Conservation (phyloP, 2,113 vertebrate genomes). For the mouse (Mus musculus) region DNA sequence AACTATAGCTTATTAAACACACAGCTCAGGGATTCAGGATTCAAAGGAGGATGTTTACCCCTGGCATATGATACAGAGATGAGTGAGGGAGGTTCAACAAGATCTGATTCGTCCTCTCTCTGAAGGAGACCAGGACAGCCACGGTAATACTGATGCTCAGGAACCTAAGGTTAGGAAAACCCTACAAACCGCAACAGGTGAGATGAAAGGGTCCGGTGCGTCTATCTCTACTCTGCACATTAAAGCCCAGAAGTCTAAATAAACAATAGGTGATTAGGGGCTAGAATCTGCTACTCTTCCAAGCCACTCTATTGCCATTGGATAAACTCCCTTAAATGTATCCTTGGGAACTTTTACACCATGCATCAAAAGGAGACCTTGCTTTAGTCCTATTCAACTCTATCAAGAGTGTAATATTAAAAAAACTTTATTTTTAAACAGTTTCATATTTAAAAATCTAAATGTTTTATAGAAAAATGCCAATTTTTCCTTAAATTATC, state of each 20-base stretch:
- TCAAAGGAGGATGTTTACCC: not conserved
- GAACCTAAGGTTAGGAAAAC: not conserved
- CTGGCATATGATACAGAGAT: not conserved
- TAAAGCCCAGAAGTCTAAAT: slow-evolving; percentile 22
- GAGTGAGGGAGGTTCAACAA: slow-evolving; percentile 2
- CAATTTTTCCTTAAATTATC: slow-evolving; percentile 35
- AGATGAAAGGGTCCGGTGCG: not conserved
- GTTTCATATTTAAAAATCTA: slow-evolving; percentile 5
- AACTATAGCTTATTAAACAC: slow-evolving; percentile 28
- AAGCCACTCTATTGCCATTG: not conserved
- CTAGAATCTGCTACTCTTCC: not conserved
- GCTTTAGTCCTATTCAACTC: slow-evolving; percentile 42
- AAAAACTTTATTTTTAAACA: slow-evolving; percentile 11
- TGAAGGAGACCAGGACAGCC: not conserved
- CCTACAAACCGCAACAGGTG: slow-evolving; percentile 18
- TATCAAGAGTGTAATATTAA: slow-evolving; percentile 47
- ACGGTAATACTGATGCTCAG: not conserved
- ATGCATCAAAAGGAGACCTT: not conserved
- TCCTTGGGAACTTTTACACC: slow-evolving; percentile 22
- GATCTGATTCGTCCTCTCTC: not conserved
- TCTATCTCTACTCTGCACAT: not conserved
- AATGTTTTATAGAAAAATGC: not conserved
- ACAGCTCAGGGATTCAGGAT: not conserved
- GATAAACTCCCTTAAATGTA: slow-evolving; percentile 29
- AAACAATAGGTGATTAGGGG: not conserved